phyloP scores from a whole-genome alignment of 2,113 vertebrate species.

The Pteruthius melanotis region DNA sequence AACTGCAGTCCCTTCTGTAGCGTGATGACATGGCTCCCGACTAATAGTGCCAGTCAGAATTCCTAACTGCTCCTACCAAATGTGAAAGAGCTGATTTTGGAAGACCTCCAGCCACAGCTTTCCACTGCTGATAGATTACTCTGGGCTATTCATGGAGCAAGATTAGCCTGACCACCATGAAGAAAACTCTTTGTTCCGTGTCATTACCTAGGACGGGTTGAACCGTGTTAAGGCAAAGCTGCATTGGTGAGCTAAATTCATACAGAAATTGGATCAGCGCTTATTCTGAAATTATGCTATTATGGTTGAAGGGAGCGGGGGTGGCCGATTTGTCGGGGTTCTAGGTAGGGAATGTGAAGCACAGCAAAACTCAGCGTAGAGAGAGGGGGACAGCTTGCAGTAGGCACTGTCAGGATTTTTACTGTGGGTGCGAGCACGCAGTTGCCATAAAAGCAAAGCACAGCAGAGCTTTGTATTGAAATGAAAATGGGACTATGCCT shows the following conservation, averaged over 20 bases:
- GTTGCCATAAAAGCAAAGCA: constrained; percentile 6
- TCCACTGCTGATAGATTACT: constrained; percentile 69
- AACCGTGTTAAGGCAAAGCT: constrained; percentile 53
- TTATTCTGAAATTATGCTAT: constrained; percentile 39
- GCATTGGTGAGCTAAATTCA: constrained; percentile 47
- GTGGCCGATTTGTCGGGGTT: constrained; percentile 6
- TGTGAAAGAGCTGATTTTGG: constrained; percentile 65
- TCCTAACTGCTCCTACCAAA: constrained; percentile 73
- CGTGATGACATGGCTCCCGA: constrained; percentile 37
- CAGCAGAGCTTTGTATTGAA: background rate
- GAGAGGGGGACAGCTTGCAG: background rate
- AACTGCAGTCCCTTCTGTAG: background rate
- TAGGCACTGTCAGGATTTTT: background rate
- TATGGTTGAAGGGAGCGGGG: background rate
- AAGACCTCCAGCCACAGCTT: constrained; percentile 75
- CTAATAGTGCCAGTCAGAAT: constrained; percentile 75
- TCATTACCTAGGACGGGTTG: constrained; percentile 63
- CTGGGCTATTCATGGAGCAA: constrained; percentile 69
- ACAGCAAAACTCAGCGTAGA: background rate
- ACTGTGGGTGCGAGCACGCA: background rate
- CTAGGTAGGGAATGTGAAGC: constrained; percentile 39
- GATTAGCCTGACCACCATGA: constrained; percentile 72
- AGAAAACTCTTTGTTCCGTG: constrained; percentile 69
- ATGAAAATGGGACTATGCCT: background rate
- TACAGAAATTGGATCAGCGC: constrained; percentile 34